These are phyloP conservation scores for Vanessa cardui DNA, from an alignment of 2,888 invertebrate genomes.

Conservation along the genomic window DNA sequence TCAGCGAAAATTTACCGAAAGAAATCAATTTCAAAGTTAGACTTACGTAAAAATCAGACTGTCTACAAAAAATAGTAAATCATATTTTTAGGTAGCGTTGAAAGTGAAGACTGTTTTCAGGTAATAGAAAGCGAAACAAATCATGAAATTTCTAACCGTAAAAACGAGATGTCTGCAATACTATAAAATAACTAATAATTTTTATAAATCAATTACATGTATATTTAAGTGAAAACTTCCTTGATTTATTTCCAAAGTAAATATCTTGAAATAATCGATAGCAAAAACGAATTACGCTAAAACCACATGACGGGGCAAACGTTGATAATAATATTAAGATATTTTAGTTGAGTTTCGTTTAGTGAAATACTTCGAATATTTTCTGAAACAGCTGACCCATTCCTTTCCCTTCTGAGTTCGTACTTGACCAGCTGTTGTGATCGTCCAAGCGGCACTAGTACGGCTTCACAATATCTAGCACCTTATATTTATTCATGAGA, in stretches of 20 bases:
- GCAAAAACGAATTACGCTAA: too few relatives aligned
- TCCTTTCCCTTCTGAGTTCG: conserved; percentile 4
- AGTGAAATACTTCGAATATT: not conserved
- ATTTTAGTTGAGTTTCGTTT: too few relatives aligned
- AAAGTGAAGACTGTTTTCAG: conserved; percentile 23
- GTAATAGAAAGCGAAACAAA: conserved; percentile 18
- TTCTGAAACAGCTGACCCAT: conserved; percentile 1
- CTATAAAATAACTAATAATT: too few relatives aligned
- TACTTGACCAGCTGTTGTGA: conserved; percentile 11
- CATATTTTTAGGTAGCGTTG: conserved; percentile 7
- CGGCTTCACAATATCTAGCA: conserved; percentile 21
- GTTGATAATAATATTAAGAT: too few relatives aligned
- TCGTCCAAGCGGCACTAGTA: conserved; percentile 17
- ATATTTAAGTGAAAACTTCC: too few relatives aligned
- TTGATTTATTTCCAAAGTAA: too few relatives aligned
- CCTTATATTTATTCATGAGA: conserved; percentile 35
- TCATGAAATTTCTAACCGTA: conserved; percentile 5
- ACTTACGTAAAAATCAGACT: not conserved
- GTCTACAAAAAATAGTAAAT: not conserved
- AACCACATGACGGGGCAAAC: too few relatives aligned
- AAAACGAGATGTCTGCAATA: not conserved
- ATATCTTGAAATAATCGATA: too few relatives aligned
- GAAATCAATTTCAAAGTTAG: too few relatives aligned
- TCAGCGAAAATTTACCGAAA: too few relatives aligned
- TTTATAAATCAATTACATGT: too few relatives aligned